phyloP scores from a whole-genome alignment of 1,140 invertebrate genomes.

The Homalodisca vitripennis region DNA sequence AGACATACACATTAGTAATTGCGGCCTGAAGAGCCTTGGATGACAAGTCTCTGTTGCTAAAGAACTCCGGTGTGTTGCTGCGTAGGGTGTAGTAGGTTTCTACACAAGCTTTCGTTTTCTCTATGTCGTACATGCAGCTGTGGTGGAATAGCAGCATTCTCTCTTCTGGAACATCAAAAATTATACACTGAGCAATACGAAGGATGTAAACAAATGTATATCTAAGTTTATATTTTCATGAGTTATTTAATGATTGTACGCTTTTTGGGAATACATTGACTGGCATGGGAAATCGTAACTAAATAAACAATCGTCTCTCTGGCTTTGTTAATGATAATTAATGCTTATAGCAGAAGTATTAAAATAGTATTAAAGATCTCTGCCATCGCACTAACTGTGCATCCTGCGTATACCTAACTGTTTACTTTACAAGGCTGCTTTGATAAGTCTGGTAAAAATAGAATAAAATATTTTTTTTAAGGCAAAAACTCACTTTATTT shows the following conservation, averaged over 20 bases:
- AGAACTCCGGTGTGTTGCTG: constrained; percentile 40
- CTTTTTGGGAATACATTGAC: constrained; percentile 14
- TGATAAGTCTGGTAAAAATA: too few relatives aligned
- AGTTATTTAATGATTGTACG: not conserved
- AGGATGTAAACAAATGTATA: too few relatives aligned
- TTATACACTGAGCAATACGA: not conserved
- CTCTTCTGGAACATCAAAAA: constrained; percentile 48
- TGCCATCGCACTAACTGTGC: too few relatives aligned
- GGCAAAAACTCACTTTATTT: too few relatives aligned
- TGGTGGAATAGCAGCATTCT: constrained; percentile 46
- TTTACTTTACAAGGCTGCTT: too few relatives aligned
- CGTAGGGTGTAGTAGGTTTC: constrained; percentile 37
- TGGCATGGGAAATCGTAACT: not conserved
- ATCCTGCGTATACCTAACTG: too few relatives aligned
- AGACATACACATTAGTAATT: constrained; percentile 10
- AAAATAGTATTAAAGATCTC: too few relatives aligned
- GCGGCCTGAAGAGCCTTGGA: constrained; percentile 18
- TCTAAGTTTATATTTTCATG: too few relatives aligned
- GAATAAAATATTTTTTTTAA: too few relatives aligned
- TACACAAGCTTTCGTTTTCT: constrained; percentile 39
- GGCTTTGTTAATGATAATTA: not conserved
- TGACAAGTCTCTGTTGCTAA: constrained; percentile 37
- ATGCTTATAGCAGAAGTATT: too few relatives aligned
- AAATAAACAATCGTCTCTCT: not conserved
- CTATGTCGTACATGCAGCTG: constrained; percentile 41